A percentile compares a stretch with the other conserved stretches of the same genome.
Conservation (phyloP, 37 sponge, comb jelly and placozoan genomes). For the Halichondria panicea region DNA sequence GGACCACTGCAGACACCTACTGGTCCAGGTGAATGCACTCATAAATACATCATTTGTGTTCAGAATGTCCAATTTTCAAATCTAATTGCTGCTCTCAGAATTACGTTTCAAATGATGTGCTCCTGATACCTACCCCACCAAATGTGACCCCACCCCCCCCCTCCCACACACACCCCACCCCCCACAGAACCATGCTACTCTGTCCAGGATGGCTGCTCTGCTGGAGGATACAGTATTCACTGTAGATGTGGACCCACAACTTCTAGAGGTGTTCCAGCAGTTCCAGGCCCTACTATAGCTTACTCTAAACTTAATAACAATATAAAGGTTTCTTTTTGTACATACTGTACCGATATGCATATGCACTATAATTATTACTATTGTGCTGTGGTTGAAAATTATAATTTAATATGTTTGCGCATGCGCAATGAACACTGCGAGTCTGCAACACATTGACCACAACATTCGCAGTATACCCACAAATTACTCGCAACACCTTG, state of each 20-base stretch:
- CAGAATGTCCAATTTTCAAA: too few species aligned
- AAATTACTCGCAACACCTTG: too few species aligned
- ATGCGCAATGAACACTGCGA: too few species aligned
- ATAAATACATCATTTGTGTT: not conserved
- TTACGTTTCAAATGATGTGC: too few species aligned
- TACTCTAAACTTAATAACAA: not conserved
- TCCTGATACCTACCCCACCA: not conserved
- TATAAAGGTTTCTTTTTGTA: too few species aligned
- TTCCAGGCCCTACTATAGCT: slow-evolving; percentile 57
- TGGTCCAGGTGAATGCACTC: slow-evolving; percentile 44
- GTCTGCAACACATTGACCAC: too few species aligned
- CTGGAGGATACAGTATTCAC: slow-evolving; percentile 59
- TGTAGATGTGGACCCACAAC: slow-evolving; percentile 51
- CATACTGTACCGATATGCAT: not conserved
- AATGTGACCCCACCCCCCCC: not conserved
- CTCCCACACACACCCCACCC: not conserved
- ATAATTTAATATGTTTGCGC: too few species aligned
- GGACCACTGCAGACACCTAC: slow-evolving; percentile 69
- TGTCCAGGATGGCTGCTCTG: slow-evolving; percentile 21
- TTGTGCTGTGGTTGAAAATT: too few species aligned
- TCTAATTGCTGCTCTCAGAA: too few species aligned
- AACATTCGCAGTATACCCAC: too few species aligned
- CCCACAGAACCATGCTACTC: slow-evolving; percentile 38
- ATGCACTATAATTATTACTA: not conserved
- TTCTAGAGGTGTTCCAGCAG: slow-evolving; percentile 61